Evolutionary conservation across 2,113 vertebrate species (phyloP), one percentile per base, ranked within the genome.

Genomic region (Ceratotherium simum): DNA sequence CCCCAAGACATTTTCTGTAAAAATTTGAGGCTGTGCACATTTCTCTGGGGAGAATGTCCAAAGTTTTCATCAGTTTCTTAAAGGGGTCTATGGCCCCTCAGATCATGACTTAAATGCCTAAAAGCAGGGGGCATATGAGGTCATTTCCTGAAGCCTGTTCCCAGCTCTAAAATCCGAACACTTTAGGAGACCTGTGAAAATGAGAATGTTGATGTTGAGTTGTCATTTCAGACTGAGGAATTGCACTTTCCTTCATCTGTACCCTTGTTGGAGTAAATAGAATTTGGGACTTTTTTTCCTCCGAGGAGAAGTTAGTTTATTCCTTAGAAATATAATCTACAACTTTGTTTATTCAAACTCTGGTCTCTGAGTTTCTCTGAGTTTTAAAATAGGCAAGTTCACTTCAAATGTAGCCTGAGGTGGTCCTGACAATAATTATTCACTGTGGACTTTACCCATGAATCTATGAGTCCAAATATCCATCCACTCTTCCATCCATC

Each of bases 241-340:
- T 90, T 96, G 96, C 94, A 94, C 97, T 97, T 97, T 95, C 94
- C 86, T 90, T 97, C 96, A 87, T 97, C 86, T 76, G 13, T 12
- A 70, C 58, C 80, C 87, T 86, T 86, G 36, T 31, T 93, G 96
- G 51, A 90, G 69, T 97, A 93, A 96, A 96, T 96, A 97, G 92
- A 97, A 95, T 96, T 90, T 67, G 92, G 90, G 65, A 39, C 36
- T 70, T 87, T 94, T 96, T 96, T 76, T n/a, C 67, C 92, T 95
- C 48, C 20, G 60, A 97, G 96, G 75, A 97, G 36, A 82, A 96
- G 95, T 93, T 93, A 95, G 97, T 97, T 91, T 97, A 95, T 96
- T 90, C 89, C 96, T 96, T 94, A 96, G 97, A 98, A 97, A 98
- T 90, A 96, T 97, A 97, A 97, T 96, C 97, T 97, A 92, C 58